Evolutionary conservation across 2,888 invertebrate genomes (phyloP).

Genomic region (Pterostichus madidus): DNA sequence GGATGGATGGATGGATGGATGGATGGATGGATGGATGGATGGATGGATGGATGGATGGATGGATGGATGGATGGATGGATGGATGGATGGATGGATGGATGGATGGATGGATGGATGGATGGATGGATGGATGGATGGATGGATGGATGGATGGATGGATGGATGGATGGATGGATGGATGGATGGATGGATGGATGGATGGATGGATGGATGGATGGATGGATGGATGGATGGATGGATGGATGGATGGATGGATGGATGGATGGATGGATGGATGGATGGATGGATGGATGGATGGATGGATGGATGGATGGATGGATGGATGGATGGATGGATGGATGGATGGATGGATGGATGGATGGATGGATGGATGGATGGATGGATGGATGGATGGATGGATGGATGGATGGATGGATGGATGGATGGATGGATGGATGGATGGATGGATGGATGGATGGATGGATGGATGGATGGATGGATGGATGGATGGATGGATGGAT

Average conservation of each 20-base stretch:
- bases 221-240: conserved; percentile 49
- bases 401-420: conserved; percentile 58
- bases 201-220: conserved; percentile 43
- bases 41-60: background rate
- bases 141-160: conserved; percentile 54
- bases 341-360: conserved; percentile 37
- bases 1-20: too few relatives aligned
- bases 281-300: conserved; percentile 70
- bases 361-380: conserved; percentile 33
- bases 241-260: conserved; percentile 68
- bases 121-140: conserved; percentile 68
- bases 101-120: conserved; percentile 68
- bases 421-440: conserved; percentile 59
- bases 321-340: conserved; percentile 29
- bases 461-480: too few relatives aligned
- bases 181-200: conserved; percentile 19
- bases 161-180: conserved; percentile 3
- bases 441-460: too few relatives aligned
- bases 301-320: conserved; percentile 64
- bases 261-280: conserved; percentile 72
- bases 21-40: conserved; percentile 7
- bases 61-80: conserved; percentile 28
- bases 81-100: background rate
- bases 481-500: too few relatives aligned
- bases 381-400: conserved; percentile 66